Evolutionary conservation across 1,140 invertebrate species (phyloP), one percentile per base, ranked within the genome.

Genomic region (Anadara kagoshimensis): DNA sequence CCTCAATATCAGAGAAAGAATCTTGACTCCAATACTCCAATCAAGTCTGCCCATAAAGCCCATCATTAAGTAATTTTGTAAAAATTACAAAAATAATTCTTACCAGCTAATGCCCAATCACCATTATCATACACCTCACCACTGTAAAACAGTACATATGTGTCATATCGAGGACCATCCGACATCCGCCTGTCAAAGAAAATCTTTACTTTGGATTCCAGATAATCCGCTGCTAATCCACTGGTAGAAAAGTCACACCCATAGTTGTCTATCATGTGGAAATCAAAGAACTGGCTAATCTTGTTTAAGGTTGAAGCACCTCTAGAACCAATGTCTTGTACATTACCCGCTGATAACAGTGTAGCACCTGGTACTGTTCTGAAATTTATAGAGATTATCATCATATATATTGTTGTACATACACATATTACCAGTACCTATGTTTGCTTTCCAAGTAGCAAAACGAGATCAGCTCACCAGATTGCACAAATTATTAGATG

Each of bases 241-340:
- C 84, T 87, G 12, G 84, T 85, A 18, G 81, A 86, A 63, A 83
- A 88, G 57, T 89, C 88, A 75, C 87, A 88, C 18, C 88, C 87
- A 74, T 78, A 88, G 65, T 83, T 86, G 62, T 87, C 82, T 18
- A 88, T 84, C 80, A 88, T 84, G 75, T 88, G 83, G 58, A 81
- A 83, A 41, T 72, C 78, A 49, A 88, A 88, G 72, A 89, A 85
- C 12, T 81, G 76, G 49, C 85, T 83, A 11, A 89, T 73, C 62
- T 80, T 76, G 57, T 79, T 83, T 8, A 89, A 64, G 2, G 84
- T 81, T n/a, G 73, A 59, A 2, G 80, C 86, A 0, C 84, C 83
- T 41, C 83, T 71, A 11, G 73, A 58, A 5, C 79, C 80, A 22
- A 87, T 84, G 12, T 85, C 86, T 68, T 87, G 81, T 12, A 86